Evolutionary conservation across 2,797 vertebrate genomes (phyloP), one percentile per base, ranked within the genome.

Genomic region (Antennarius maculatus): DNA sequence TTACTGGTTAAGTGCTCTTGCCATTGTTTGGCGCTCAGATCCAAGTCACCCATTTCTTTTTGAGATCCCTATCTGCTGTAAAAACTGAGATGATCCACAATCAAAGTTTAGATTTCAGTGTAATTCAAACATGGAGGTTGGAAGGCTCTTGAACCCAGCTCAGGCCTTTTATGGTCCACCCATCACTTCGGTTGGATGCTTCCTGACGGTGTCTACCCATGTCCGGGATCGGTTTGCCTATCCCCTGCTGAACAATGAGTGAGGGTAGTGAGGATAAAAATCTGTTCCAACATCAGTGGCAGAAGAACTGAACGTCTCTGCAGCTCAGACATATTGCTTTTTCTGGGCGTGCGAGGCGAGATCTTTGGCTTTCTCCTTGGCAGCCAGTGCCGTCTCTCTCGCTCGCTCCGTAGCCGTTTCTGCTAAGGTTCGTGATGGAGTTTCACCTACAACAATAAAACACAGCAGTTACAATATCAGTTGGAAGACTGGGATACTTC

Each of bases 281-380:
- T 66, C 61, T 54, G 82, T 80, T 67, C 68, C 45, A 17, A 62
- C 37, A n/a, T 72, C 67, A 52, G 66, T 69, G 52, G 53, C 45
- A 46, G 60, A 56, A 55, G 45, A 74, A 59, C 17, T 12, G 1
- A 7, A 27, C 41, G 51, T 46, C 34, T 17, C 1, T 27, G 48
- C 13, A 31, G 27, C 10, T 66, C 34, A 97, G 47, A 96, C 94
- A 0, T 94, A 98, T 76, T 98, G 97, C 86, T 96, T 95, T 92
- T 98, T 95, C 85, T 96, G 96, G 18, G 97, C 96, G 66, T 99
- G 97, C 74, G 93, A 96, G 0, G 97, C 97, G 23, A 99, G 89
- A 90, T 93, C 97, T 93, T 97, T 99, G 67, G 97, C 97, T 81
- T 97, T 99, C 88, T 98, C 97, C 0, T 96, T 98, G 77, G 97